Percentiles rank a stretch among this genome's conserved stretches.
phyloP scores from a whole-genome alignment of 1,140 invertebrate species.

The Bilobella aurantiaca region DNA sequence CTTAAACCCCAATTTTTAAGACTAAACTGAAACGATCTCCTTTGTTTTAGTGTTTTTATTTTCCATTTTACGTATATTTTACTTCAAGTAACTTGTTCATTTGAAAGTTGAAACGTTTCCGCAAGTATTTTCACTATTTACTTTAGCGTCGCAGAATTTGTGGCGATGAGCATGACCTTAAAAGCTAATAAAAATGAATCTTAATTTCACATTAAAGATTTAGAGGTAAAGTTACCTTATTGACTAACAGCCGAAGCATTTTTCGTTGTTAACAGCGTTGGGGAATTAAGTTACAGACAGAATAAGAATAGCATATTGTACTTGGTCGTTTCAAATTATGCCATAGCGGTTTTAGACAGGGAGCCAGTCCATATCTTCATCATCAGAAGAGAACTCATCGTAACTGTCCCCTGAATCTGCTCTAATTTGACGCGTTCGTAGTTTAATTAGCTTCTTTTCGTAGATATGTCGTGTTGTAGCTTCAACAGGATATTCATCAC shows the following conservation, averaged over 20 bases:
- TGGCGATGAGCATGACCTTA: too few species aligned
- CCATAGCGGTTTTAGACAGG: neutral
- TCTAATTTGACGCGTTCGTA: neutral
- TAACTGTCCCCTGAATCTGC: neutral
- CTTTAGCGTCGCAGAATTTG: too few species aligned
- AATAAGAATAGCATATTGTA: neutral
- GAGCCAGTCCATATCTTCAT: constrained; percentile 4
- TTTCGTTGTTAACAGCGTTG: neutral
- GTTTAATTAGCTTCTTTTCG: neutral
- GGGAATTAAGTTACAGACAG: neutral
- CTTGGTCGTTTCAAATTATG: neutral
- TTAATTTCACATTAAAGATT: too few species aligned
- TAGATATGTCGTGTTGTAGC: neutral
- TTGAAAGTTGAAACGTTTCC: too few species aligned
- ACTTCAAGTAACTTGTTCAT: too few species aligned
- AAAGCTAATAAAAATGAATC: too few species aligned
- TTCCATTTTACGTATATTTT: too few species aligned
- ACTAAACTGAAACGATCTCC: too few species aligned
- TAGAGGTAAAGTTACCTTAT: neutral
- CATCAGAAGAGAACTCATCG: neutral
- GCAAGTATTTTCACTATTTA: too few species aligned
- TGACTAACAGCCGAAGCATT: neutral
- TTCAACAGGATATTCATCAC: neutral
- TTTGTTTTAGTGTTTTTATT: too few species aligned
- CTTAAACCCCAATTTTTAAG: too few species aligned